These are phyloP conservation scores for Embiotoca jacksoni DNA, from an alignment of 2,113 vertebrate species.

Conservation along the genomic window DNA sequence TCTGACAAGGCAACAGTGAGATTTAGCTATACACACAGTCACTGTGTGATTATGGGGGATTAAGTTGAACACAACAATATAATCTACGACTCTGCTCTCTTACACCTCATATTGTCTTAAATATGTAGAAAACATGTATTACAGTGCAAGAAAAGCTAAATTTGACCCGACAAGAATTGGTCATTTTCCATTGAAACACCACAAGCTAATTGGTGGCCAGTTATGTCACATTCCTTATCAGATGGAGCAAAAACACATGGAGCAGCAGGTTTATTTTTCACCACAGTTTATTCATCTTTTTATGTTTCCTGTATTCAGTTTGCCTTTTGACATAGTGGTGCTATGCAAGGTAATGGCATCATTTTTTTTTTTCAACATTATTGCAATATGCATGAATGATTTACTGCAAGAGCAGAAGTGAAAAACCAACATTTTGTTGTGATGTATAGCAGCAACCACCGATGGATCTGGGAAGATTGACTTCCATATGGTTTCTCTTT, in stretches of 20 bases:
- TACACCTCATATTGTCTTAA: slow-evolving; percentile 60
- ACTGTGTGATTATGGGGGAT: not conserved
- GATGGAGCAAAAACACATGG: slow-evolving; percentile 41
- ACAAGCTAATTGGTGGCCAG: slow-evolving; percentile 49
- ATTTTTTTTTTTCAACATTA: slow-evolving; percentile 7
- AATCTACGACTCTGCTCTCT: not conserved
- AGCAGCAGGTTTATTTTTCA: slow-evolving; percentile 31
- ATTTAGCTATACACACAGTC: slow-evolving; percentile 3
- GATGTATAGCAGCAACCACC: slow-evolving; percentile 37
- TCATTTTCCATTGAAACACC: slow-evolving; percentile 27
- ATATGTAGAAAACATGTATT: slow-evolving; percentile 24
- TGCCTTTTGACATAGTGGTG: slow-evolving; percentile 42
- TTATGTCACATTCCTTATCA: slow-evolving; percentile 76
- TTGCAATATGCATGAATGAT: slow-evolving; percentile 26
- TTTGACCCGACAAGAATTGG: slow-evolving; percentile 8
- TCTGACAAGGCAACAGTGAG: not conserved
- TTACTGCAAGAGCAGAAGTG: slow-evolving; percentile 29
- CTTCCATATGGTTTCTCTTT: slow-evolving; percentile 31
- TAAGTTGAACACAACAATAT: not conserved
- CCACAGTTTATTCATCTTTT: slow-evolving; percentile 14
- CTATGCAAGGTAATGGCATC: slow-evolving; percentile 29
- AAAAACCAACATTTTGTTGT: slow-evolving; percentile 47
- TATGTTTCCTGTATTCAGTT: slow-evolving; percentile 26
- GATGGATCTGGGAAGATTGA: slow-evolving; percentile 19
- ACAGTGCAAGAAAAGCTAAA: slow-evolving; percentile 35